Conservation (phyloP, 2,113 vertebrate genomes). For the Oreochromis spilurus region DNA sequence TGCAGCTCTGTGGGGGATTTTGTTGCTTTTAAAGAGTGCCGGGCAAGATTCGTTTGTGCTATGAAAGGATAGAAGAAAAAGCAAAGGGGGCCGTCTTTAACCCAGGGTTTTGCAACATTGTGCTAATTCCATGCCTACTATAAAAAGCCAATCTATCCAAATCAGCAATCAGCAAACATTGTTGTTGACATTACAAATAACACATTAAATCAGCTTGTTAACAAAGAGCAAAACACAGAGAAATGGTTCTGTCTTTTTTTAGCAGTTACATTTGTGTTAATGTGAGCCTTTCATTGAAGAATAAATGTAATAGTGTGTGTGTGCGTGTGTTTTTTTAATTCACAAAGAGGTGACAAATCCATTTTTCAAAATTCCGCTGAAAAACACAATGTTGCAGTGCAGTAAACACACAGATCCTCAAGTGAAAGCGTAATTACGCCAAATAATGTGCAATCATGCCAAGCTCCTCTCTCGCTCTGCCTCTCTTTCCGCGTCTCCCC, state of each 20-base stretch:
- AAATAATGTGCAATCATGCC: slow-evolving; percentile 49
- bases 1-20: neutral
- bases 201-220: slow-evolving; percentile 9
- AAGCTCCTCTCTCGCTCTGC: neutral
- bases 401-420: slow-evolving; percentile 30
- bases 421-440: slow-evolving; percentile 53
- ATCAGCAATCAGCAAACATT: slow-evolving; percentile 28
- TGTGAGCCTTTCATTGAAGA: neutral
- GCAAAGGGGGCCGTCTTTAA: neutral
- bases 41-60: neutral
- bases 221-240: neutral
- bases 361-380: slow-evolving; percentile 15
- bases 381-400: neutral
- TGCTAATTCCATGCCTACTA: neutral
- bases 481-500: neutral
- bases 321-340: neutral
- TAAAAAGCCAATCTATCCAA: neutral
- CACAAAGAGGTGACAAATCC: slow-evolving; percentile 29
- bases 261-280: slow-evolving; percentile 3
- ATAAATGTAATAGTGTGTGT: neutral
- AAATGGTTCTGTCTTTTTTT: neutral
- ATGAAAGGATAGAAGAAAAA: neutral
- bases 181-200: neutral
- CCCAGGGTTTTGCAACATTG: neutral
- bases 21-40: neutral